Base-by-base conservation (phyloP, 2,888 invertebrate genomes). In the Poecilus cupreus region DNA sequence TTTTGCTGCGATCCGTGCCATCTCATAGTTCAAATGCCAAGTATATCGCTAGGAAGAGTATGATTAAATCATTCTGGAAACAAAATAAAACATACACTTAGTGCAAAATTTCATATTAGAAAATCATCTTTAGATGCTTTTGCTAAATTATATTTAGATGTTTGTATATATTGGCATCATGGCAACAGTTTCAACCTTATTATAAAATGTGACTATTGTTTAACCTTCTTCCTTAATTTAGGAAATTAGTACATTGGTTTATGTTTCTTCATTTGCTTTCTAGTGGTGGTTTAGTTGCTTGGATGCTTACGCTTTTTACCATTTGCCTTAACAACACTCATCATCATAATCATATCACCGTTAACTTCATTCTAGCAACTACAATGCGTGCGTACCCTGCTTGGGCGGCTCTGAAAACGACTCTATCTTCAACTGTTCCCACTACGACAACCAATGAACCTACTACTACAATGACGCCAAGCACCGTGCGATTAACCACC, bases 321-420 rank as follows among this genome's bases (percentile, higher is more conserved):
- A 37, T 16, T 60, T 13, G 10, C 16, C 20, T 5, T 54, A 54
- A 54, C 18, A 10, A 32, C 87, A 10, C 86, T 87, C 0, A 90
- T 90, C 88, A 91, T 91, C 88, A 90, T 89, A 87, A 89, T 60
- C 88, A 83, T 87, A 90, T 88, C 90, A 90, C 86, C 87, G n/a
- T 26, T 24, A 60, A 37, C 72, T 46, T 72, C 60, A 60, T 80
- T 70, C 37, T 74, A 80, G 80, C 80, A 54, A 57, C 80, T 24
- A 80, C 80, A 43, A 54, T 72, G 72, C 32, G 57, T 10, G 37
- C 81, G 16, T 75, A 75, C n/a, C 75, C 81, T 10, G 49, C 74
- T n/a, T 81, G 81, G 81, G 81, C 81, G 2, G 64, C 75, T 5
- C 26, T 74, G 60, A 57, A 49, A 46, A 81, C 81, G 26, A 81